Conservation (phyloP, 2,888 invertebrate species). For the Morpho helenor region DNA sequence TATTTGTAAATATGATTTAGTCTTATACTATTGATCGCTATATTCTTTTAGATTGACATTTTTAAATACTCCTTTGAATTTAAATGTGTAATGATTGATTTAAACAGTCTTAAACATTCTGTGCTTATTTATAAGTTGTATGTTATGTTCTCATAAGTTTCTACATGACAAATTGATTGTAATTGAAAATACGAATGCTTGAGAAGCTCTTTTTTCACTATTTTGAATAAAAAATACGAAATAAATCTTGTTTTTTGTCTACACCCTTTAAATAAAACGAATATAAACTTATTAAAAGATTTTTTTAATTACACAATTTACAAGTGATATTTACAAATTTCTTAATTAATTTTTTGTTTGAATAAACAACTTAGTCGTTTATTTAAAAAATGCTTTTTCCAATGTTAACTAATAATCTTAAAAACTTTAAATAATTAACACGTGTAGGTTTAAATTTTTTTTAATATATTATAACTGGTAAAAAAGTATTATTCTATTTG, state of each 20-base stretch:
- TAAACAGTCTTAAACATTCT: neutral
- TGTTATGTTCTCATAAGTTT: neutral
- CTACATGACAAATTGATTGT: conserved; percentile 22
- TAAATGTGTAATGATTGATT: neutral
- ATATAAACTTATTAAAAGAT: conserved; percentile 16
- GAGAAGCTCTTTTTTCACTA: conserved; percentile 27
- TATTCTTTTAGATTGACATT: conserved; percentile 3
- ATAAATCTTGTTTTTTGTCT: conserved; percentile 3
- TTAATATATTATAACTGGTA: neutral
- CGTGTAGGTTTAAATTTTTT: too few relatives aligned
- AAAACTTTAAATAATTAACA: too few relatives aligned
- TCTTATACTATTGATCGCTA: neutral
- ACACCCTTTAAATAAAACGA: conserved; percentile 7
- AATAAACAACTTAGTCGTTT: neutral
- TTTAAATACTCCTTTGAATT: conserved; percentile 5
- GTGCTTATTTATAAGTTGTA: neutral
- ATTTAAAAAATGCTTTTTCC: neutral
- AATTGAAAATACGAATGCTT: conserved; percentile 25
- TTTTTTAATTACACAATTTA: conserved; percentile 33
- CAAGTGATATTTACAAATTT: conserved; percentile 33
- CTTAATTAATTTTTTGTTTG: conserved; percentile 1
- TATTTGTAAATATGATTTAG: conserved; percentile 14
- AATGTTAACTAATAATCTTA: too few relatives aligned
- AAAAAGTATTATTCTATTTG: conserved; percentile 9
- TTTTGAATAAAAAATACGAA: conserved; percentile 18